Base-by-base conservation (phyloP, 1,140 invertebrate species). In the Kradibia gibbosae region DNA sequence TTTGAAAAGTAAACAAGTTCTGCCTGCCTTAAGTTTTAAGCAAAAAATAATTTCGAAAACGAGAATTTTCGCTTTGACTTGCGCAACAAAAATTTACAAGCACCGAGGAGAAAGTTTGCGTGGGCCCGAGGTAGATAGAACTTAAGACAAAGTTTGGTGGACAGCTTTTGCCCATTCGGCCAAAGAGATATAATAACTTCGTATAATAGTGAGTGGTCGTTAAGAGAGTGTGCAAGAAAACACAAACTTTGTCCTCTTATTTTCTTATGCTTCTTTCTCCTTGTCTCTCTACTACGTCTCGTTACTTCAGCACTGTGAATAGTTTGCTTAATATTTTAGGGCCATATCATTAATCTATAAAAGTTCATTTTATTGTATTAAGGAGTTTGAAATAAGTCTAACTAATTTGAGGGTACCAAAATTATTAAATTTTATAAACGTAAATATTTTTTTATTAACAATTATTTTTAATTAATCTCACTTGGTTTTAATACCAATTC, bases 121-220 rank as follows among this genome's bases (percentile, higher is more conserved):
- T 60, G 22, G n/a, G 70, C 25, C 42, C 42, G 7, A 3, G 42
- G 25, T 50, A 28, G 45, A 72, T 67, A 67, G 20, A 39, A 39
- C 34, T 5, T 34, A 4, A 22, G 36, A 1, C 36, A 22, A 65
- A 10, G 45, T 17, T 71, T 25, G n/a, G n/a, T 15, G 13, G 53
- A 25, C 55, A 5, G 13, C 7, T 57, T 36, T 28, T 55, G 31
- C 82, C 78, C 80, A 73, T 84, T 79, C 82, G 85, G 89, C 87
- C 5, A 11, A 11, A 28, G 39, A 50, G 71, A 89, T 90, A 87
- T 84, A 86, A 65, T 88, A 88, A 88, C 87, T 87, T 84, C 55
- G 87, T 84, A 89, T 86, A 88, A 90, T 88, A 83, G 67, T 84
- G 86, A 89, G 88, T 90, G 87, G 88, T 87, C 87, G 87, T 83